A percentile compares a stretch with the other conserved stretches of the same genome.
Evolutionary conservation across 1,140 invertebrate genomes (phyloP).

Genomic region (Cataglyphis hispanica): DNA sequence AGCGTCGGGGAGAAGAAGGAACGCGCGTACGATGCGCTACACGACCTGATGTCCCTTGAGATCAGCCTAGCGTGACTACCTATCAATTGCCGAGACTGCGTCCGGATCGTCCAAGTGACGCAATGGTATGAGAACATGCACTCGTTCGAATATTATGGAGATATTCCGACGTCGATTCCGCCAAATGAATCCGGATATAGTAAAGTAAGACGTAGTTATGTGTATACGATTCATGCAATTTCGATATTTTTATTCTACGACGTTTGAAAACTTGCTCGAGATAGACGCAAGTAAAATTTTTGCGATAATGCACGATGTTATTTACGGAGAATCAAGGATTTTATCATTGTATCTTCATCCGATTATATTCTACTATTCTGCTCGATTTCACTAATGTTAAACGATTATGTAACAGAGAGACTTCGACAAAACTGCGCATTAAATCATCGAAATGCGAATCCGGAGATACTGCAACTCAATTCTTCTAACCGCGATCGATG

Average conservation of each 20-base stretch:
- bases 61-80: conserved; percentile 79
- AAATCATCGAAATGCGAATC: conserved; percentile 37
- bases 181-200: conserved; percentile 61
- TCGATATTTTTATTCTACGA: not conserved
- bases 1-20: not conserved
- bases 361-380: not conserved
- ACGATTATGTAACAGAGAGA: not conserved
- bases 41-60: conserved; percentile 77
- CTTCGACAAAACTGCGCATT: conserved; percentile 22
- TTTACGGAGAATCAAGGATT: not conserved
- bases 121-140: conserved; percentile 65
- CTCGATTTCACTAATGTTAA: not conserved
- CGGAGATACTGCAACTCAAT: not conserved
- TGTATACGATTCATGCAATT: not conserved
- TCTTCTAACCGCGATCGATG: conserved; percentile 27
- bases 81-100: conserved; percentile 78
- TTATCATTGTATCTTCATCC: not conserved
- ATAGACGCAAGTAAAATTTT: not conserved
- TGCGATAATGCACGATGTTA: not conserved
- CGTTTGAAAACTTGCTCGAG: not conserved
- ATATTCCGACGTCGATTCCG: conserved; percentile 70
- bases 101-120: conserved; percentile 72
- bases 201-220: conserved; percentile 25
- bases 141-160: conserved; percentile 69
- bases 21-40: conserved; percentile 48